Percentiles rank a stretch among this genome's conserved stretches.
These are phyloP conservation scores for Rutilus rutilus DNA, from an alignment of 2,113 vertebrate genomes.

Conservation along the genomic window DNA sequence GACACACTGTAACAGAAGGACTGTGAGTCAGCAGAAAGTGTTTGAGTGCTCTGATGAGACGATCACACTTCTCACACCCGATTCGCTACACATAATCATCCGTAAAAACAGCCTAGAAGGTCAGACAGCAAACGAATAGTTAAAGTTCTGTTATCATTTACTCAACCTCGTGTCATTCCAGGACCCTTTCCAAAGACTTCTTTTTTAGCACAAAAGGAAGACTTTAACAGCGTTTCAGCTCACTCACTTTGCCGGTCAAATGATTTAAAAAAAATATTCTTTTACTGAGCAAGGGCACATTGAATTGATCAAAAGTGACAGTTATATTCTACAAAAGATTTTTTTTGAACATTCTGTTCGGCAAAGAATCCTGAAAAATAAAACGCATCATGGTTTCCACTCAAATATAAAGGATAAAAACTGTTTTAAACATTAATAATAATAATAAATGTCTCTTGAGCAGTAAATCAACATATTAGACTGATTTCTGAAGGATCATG, in stretches of 20 bases:
- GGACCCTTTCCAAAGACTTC: neutral
- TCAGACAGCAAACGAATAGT: neutral
- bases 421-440: neutral
- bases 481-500: neutral
- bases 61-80: neutral
- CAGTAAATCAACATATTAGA: neutral
- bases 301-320: neutral
- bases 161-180: neutral
- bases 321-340: neutral
- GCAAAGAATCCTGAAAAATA: neutral
- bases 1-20: constrained; percentile 4
- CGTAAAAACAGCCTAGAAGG: neutral
- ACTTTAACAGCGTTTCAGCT: neutral
- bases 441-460: neutral
- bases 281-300: neutral
- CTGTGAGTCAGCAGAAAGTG: constrained; percentile 36
- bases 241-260: neutral
- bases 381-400: neutral
- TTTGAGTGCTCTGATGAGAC: neutral
- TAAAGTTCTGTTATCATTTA: neutral
- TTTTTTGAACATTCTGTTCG: neutral
- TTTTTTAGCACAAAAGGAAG: neutral
- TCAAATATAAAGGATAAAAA: neutral
- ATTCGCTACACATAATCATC: neutral
- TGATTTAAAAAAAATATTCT: neutral